Evolutionary conservation across 2,888 invertebrate genomes (phyloP), one percentile per base, ranked within the genome.

Genomic region (Leptogaster cylindrica): DNA sequence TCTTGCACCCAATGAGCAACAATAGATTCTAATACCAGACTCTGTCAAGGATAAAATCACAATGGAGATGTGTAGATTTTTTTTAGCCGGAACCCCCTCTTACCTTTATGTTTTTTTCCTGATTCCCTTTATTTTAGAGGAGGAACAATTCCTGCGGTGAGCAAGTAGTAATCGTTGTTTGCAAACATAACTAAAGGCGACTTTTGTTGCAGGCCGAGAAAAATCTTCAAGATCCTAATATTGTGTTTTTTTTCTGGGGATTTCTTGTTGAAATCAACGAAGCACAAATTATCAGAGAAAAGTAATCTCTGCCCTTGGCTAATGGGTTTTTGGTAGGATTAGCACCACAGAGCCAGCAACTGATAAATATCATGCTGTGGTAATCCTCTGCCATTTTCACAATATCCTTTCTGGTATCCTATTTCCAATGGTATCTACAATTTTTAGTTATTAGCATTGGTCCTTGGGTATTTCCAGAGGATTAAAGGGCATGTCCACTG

Each of bases 141-240:
- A 39, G 27, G n/a, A 58, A 31, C 6, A 36, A 58, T 16, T 39
- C 58, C 39, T 58, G 58, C 58, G 41, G 36, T 58, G 65, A 39
- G 44, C 39, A 36, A 58, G n/a, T n/a, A n/a, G 61, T 65, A 68
- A 68, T 68, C 48, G 48, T 25, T 68, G 68, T 68, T 68, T 68
- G 65, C 68, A 68, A 68, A 68, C 68, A 68, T 23, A 39, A 25
- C 25, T 23, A 23, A 36, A 39, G 41, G 25, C 36, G 36, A 14
- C 16, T 39, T 58, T 14, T 23, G 58, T 14, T 39, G 16, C 36
- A 8, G 36, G 36, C 25, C 27, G 8, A 23, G 39, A 23, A 39
- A 3, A 23, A 39, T 18, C 31, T 12, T 23, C 25, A 7, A 25
- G 58, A 58, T n/a, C n/a, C n/a, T n/a, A n/a, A n/a, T n/a, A n/a